Evolutionary conservation across 37 sponge, comb jelly and placozoan species (phyloP), one percentile per base, ranked within the genome.

Genomic region (Chondrilla cf. caribensis): DNA sequence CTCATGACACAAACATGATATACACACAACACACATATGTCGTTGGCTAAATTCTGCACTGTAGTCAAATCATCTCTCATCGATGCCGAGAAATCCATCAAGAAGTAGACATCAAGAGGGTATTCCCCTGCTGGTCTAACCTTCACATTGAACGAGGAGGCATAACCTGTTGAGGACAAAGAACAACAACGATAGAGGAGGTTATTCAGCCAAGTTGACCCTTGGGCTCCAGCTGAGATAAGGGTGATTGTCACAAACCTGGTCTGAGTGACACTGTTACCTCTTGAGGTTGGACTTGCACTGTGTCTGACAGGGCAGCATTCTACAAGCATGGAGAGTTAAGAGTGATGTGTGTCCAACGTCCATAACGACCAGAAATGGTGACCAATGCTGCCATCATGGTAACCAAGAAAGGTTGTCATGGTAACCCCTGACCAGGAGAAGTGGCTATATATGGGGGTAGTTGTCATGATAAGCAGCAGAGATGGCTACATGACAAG

Each of bases 71-170:
- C 93, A 58, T 92, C 91, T 39, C 58, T 86, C 91, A 96, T 93
- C 39, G 96, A 96, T 59, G 36, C 65, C 7, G 96, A 96, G 62
- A 89, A 79, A 58, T 96, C 96, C 91, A 93, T 92, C 60, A 96
- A 85, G 19, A 89, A 82, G 77, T 96, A 96, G 9, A 96, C 51
- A 81, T 96, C 96, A 0, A 92, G 38, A 18, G 96, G 96, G 58
- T 83, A 96, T 54, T 96, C 87, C 6, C 77, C 81, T 26, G 96
- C 90, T 25, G 96, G 96, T 6, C 59, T 84, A 19, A 96, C 91
- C 2, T 35, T 44, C 14, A 92, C 67, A 54, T 28, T 80, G 38
- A 96, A 92, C 0, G 41, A 77, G n/a, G 68, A 70, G 0, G 91
- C 86, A n/a, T 59, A 35, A 26, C 93, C 96, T 96, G 82, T 4